phyloP scores from a whole-genome alignment of 2,797 vertebrate genomes.

The Sandelia bainsii region DNA sequence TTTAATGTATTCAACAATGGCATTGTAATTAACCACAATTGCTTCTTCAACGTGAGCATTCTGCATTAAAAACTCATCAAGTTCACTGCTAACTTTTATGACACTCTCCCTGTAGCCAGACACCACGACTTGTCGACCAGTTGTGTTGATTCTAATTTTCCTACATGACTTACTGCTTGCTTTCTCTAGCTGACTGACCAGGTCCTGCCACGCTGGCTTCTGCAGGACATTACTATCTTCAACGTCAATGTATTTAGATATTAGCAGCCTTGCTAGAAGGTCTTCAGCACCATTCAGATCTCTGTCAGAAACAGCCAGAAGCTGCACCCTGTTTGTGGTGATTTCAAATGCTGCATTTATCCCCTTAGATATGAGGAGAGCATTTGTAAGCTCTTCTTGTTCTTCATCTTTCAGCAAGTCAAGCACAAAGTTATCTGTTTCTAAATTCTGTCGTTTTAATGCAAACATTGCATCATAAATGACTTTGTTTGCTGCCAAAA shows the following conservation, averaged over 20 bases:
- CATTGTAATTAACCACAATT: conserved; percentile 60
- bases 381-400: conserved; percentile 72
- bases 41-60: conserved; percentile 76
- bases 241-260: conserved; percentile 66
- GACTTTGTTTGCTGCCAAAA: conserved; percentile 78
- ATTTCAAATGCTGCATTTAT: conserved; percentile 83
- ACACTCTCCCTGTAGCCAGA: conserved; percentile 80
- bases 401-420: conserved; percentile 78
- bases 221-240: conserved; percentile 76
- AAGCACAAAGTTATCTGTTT: conserved; percentile 71
- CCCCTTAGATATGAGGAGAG: conserved; percentile 79
- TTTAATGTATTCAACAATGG: conserved; percentile 80
- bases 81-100: conserved; percentile 41
- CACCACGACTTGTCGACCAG: conserved; percentile 77
- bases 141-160: conserved; percentile 63
- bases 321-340: conserved; percentile 49
- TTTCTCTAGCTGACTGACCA: conserved; percentile 65
- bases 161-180: conserved; percentile 54
- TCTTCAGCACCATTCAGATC: conserved; percentile 81
- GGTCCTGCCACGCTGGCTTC: conserved; percentile 78
- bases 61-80: conserved; percentile 82
- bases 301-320: conserved; percentile 76
- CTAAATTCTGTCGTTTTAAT: conserved; percentile 70
- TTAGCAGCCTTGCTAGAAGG: conserved; percentile 75
- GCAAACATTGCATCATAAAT: conserved; percentile 72